These are phyloP conservation scores for Hiodon tergisus DNA, from an alignment of 2,113 vertebrate species.

Conservation along the genomic window DNA sequence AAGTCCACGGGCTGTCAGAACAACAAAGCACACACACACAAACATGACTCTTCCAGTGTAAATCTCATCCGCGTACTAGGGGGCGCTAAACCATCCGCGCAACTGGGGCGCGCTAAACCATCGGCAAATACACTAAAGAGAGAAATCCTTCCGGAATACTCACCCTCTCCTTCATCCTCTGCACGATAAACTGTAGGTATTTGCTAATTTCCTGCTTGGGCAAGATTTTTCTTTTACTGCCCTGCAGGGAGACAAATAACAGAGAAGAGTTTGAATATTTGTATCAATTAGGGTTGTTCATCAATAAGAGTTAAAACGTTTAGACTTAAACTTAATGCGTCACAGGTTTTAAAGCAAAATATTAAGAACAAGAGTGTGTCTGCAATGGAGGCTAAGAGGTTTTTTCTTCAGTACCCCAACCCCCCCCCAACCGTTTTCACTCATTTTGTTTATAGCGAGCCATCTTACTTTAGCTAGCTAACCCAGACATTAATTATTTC, in stretches of 20 bases:
- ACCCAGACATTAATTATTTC: no score
- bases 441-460: no score
- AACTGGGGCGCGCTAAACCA: background rate
- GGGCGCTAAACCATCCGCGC: background rate
- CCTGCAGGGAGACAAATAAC: conserved; percentile 62
- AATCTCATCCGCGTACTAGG: background rate
- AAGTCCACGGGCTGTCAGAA: conserved; percentile 83
- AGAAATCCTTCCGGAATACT: conserved; percentile 40
- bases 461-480: no score
- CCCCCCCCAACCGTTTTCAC: no score
- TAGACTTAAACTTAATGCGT: no score
- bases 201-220: conserved; percentile 95
- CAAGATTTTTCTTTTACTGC: conserved; percentile 93
- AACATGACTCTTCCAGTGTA: conserved; percentile 16
- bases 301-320: no score
- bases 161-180: conserved; percentile 96
- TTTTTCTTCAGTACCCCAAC: no score
- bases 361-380: no score
- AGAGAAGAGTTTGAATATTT: no score
- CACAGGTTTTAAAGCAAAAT: no score
- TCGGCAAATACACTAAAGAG: background rate
- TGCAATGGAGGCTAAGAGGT: no score
- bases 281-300: no score
- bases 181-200: conserved; percentile 92
- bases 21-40: background rate